phyloP scores from a whole-genome alignment of 2,888 invertebrate genomes.

The Crossocerus cetratus region DNA sequence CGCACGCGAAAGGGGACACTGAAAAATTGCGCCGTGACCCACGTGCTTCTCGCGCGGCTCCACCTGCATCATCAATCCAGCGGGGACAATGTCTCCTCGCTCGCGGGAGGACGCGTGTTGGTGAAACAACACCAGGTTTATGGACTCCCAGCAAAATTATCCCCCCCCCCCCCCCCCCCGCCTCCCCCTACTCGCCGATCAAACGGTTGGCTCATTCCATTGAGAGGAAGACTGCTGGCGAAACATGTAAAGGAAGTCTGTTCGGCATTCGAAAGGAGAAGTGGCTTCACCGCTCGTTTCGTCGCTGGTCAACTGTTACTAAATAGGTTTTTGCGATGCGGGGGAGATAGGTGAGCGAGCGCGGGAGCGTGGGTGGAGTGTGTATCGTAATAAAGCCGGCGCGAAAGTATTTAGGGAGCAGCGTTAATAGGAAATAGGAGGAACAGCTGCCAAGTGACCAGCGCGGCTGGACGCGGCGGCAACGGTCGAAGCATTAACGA shows the following conservation, averaged over 20 bases:
- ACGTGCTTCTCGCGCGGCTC: conserved; percentile 14
- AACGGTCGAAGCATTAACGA: conserved; percentile 68
- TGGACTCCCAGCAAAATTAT: no score
- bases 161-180: no score
- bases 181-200: no score
- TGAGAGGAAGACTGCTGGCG: no score
- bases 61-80: background rate
- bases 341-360: conserved; percentile 62
- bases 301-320: conserved; percentile 47
- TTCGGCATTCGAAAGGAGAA: conserved; percentile 53
- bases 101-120: no score
- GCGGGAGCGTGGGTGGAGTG: conserved; percentile 33
- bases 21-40: conserved; percentile 3
- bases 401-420: conserved; percentile 74
- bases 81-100: no score
- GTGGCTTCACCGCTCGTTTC: conserved; percentile 57
- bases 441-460: conserved; percentile 74
- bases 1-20: background rate
- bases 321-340: conserved; percentile 42
- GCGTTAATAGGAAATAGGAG: conserved; percentile 73
- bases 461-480: conserved; percentile 66
- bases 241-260: background rate
- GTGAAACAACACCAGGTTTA: no score
- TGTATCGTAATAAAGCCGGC: conserved; percentile 70
- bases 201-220: no score